Percentiles rank a stretch among this genome's conserved stretches.
These are phyloP conservation scores for Picathartes gymnocephalus DNA, from an alignment of 2,113 vertebrate species.

Conservation along the genomic window DNA sequence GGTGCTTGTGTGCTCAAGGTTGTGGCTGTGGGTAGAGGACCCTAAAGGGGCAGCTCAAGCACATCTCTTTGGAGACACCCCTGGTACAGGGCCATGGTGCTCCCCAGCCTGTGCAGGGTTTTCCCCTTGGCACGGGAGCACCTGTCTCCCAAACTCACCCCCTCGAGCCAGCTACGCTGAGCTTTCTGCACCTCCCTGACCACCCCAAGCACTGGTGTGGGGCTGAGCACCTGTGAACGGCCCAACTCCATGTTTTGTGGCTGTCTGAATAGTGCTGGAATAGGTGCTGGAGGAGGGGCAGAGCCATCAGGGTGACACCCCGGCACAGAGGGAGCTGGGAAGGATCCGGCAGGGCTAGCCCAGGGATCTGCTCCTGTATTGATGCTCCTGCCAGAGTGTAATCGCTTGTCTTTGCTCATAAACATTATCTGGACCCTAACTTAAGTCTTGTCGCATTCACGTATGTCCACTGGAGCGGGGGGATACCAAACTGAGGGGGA, in stretches of 20 bases:
- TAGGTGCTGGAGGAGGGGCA: neutral
- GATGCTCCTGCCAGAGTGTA: slow-evolving; percentile 33
- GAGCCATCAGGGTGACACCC: neutral
- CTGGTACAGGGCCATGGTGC: neutral
- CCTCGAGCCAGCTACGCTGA: fast-evolving
- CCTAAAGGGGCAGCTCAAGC: neutral
- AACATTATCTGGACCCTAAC: slow-evolving; percentile 35
- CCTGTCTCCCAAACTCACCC: neutral
- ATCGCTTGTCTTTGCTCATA: slow-evolving; percentile 54
- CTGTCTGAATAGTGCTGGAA: neutral
- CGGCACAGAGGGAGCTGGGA: neutral
- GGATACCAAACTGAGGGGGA: no score
- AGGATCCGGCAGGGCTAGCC: neutral
- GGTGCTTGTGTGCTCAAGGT: neutral
- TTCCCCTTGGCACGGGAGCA: neutral
- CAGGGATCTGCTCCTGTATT: neutral
- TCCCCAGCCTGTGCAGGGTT: neutral
- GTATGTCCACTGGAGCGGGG: fast-evolving
- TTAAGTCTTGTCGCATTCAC: neutral
- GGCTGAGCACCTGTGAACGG: fast-evolving
- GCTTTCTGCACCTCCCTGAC: neutral
- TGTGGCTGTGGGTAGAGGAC: neutral
- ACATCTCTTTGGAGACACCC: neutral
- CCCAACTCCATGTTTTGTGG: fast-evolving
- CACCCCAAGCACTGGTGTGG: neutral